Evolutionary conservation across 2,888 invertebrate species (phyloP), one percentile per base, ranked within the genome.

Genomic region (Uropetala carovei): DNA sequence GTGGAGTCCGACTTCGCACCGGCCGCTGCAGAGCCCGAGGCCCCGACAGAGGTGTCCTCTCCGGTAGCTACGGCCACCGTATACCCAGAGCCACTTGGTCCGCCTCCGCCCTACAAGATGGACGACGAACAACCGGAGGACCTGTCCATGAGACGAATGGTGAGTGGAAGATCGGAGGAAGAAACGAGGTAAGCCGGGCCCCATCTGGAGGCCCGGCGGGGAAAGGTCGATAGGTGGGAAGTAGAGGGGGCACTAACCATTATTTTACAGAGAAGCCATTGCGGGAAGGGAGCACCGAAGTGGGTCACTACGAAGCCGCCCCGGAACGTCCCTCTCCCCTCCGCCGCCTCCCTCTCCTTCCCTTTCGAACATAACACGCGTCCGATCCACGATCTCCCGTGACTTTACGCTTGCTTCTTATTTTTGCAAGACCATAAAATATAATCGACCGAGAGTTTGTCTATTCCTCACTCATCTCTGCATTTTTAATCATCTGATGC

Each of bases 111-210:
- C 27, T 89, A 64, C 64, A 89, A 89, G 89, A 89, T 89, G 89
- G 89, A 89, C 89, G 89, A 89, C 89, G 89, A 89, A 18, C 89
- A 89, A 58, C 89, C 89, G 64, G 89, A 89, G 89, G 89, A 89
- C 56, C 89, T 89, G 30, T 89, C 89, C 30, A 89, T 89, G 89
- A 89, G 89, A 64, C 60, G 89, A 18, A 89, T 89, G 89, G 89
- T 89, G 89, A 89, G 89, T 89, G 89, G 64, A 30, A 13, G 18
- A 43, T 8, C 16, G 14, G 60, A 60, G 60, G 30, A 58, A 58
- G 59, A 86, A 58, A 43, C 30, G 64, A 89, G 64, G 64, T 89
- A 68, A 89, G 43, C 30, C 18, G 43, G 64, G 64, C 18, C 43
- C 43, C 27, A n/a, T 89, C 64, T 58, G 43, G 43, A 43, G 43